Evolutionary conservation across 2,888 invertebrate genomes (phyloP).

Genomic region (Plutella xylostella): DNA sequence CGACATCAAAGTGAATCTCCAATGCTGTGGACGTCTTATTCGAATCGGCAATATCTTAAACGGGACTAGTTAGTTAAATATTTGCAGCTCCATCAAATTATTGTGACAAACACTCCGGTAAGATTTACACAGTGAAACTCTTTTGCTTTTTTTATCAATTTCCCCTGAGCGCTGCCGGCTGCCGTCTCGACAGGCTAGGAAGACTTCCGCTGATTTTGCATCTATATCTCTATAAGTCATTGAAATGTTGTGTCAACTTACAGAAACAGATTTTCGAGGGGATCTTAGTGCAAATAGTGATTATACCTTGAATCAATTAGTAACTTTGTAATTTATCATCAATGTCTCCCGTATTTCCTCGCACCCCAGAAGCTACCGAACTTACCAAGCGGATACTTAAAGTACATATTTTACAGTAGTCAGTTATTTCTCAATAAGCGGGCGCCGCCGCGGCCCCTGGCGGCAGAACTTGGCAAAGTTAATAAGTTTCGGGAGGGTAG

Average conservation of each 20-base stretch:
- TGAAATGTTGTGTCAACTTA: too few species aligned
- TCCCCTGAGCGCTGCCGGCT: neutral
- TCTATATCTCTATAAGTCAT: too few species aligned
- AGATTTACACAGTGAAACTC: neutral
- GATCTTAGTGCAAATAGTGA: too few species aligned
- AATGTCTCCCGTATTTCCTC: too few species aligned
- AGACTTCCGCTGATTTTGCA: neutral
- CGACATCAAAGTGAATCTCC: slow-evolving; percentile 2
- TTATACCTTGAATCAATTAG: too few species aligned
- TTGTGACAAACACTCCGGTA: neutral
- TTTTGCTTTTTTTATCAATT: neutral
- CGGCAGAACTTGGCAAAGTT: slow-evolving; percentile 1
- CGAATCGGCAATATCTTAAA: slow-evolving; percentile 63
- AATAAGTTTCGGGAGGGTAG: slow-evolving; percentile 5
- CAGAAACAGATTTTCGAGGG: too few species aligned
- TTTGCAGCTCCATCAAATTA: slow-evolving; percentile 8
- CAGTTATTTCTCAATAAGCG: too few species aligned
- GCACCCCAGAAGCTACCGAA: too few species aligned
- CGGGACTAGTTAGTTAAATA: slow-evolving; percentile 40
- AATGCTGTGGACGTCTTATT: slow-evolving; percentile 63
- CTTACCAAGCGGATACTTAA: too few species aligned
- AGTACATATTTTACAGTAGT: too few species aligned
- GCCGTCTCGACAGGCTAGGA: neutral
- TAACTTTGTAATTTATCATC: too few species aligned
- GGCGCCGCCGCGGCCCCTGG: slow-evolving; percentile 2